These are phyloP conservation scores for Pemphigus obesinymphae DNA, from an alignment of 1,140 invertebrate genomes.

Conservation along the genomic window DNA sequence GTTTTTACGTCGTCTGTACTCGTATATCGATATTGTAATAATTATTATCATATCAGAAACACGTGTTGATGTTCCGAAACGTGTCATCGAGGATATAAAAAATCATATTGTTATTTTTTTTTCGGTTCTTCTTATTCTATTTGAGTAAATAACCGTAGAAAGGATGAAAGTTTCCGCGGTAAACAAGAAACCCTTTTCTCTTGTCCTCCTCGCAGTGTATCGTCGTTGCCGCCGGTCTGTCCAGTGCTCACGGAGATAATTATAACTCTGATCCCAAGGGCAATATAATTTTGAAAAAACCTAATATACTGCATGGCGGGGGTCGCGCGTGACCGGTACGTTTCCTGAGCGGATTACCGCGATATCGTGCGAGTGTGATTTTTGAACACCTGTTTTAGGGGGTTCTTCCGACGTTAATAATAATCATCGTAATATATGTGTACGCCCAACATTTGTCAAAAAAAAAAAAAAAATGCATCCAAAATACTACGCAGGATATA, in stretches of 20 bases:
- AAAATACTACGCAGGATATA: too few relatives aligned
- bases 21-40: too few relatives aligned
- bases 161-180: neutral
- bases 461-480: neutral
- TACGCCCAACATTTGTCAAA: neutral
- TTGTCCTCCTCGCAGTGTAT: neutral
- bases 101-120: neutral
- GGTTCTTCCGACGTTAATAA: conserved; percentile 18
- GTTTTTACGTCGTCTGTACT: too few relatives aligned
- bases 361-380: conserved; percentile 36
- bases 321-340: conserved; percentile 29
- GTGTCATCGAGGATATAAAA: neutral
- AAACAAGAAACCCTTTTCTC: conserved; percentile 15
- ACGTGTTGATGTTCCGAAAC: neutral
- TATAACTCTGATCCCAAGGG: neutral
- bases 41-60: too few relatives aligned
- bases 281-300: conserved; percentile 21
- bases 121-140: neutral
- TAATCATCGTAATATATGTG: conserved; percentile 12
- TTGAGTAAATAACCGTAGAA: neutral
- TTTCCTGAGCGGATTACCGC: conserved; percentile 40
- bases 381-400: conserved; percentile 37
- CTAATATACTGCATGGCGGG: neutral
- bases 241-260: neutral
- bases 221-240: neutral